Conservation (phyloP, 2,888 invertebrate genomes). For the Odontomyia ornata region DNA sequence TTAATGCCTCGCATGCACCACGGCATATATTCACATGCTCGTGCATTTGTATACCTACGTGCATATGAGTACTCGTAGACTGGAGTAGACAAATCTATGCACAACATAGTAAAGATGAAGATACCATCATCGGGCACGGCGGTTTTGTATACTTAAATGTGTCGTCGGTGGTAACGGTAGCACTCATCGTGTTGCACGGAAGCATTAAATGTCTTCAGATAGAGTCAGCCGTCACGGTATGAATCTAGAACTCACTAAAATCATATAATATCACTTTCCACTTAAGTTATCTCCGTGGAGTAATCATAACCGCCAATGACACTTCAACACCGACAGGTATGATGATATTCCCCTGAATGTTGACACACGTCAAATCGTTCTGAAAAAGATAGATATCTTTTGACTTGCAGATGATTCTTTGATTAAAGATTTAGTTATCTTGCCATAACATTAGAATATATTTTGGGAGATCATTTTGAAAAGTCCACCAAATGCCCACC, state of each 20-base stretch:
- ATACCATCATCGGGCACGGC: no score
- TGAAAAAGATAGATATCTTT: no score
- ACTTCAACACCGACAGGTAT: neutral
- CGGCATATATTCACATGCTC: neutral
- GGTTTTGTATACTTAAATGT: neutral
- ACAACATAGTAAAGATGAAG: no score
- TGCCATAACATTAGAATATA: no score
- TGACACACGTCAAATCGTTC: no score
- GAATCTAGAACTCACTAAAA: neutral
- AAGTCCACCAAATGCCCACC: no score
- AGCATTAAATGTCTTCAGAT: neutral
- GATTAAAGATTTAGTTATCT: no score
- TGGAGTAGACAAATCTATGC: no score
- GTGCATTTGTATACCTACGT: neutral
- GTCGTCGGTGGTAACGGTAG: neutral
- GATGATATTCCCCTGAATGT: no score
- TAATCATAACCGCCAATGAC: constrained; percentile 2
- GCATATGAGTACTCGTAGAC: neutral
- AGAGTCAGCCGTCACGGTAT: neutral
- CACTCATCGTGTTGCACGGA: neutral
- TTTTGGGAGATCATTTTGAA: no score
- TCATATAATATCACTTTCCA: constrained; percentile 7
- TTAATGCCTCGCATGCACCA: neutral
- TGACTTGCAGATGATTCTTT: no score
- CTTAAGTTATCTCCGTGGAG: neutral